Evolutionary conservation across 2,113 vertebrate species (phyloP).

Genomic region (Sphaerodactylus townsendi): DNA sequence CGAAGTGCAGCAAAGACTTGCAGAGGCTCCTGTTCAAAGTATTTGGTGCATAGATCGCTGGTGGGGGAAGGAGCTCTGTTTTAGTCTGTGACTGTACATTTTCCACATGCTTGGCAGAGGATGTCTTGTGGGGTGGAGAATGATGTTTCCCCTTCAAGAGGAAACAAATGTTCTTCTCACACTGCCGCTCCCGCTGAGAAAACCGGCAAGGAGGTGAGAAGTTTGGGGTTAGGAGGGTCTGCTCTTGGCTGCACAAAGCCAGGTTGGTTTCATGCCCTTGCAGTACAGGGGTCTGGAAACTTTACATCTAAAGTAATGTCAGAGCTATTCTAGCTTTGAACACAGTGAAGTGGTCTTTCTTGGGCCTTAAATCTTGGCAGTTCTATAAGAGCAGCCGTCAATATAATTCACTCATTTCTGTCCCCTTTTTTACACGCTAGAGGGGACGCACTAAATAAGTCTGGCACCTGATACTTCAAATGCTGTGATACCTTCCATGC

Average conservation of each 20-base stretch:
- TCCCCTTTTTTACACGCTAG: too few species aligned
- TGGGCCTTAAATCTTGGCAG: background rate
- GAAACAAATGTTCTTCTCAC: constrained; percentile 57
- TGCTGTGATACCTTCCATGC: too few species aligned
- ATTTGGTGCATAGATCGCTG: background rate
- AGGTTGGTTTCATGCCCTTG: background rate
- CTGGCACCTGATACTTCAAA: too few species aligned
- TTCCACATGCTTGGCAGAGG: constrained; percentile 58
- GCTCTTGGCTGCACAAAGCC: constrained; percentile 9
- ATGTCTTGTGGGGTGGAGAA: constrained; percentile 18
- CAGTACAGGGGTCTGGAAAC: background rate
- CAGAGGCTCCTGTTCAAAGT: background rate
- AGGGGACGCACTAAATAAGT: too few species aligned
- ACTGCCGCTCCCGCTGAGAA: constrained; percentile 42
- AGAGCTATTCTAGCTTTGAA: background rate
- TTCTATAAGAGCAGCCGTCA: too few species aligned
- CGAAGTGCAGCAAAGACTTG: background rate
- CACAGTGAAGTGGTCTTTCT: background rate
- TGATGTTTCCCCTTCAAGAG: constrained; percentile 52
- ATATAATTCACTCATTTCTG: too few species aligned
- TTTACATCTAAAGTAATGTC: background rate
- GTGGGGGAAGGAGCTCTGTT: accelerated
- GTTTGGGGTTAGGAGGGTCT: constrained; percentile 4
- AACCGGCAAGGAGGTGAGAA: constrained; percentile 29
- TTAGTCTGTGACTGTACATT: background rate